Evolutionary conservation across 2,888 invertebrate genomes (phyloP).

Genomic region (Mystacides longicornis): DNA sequence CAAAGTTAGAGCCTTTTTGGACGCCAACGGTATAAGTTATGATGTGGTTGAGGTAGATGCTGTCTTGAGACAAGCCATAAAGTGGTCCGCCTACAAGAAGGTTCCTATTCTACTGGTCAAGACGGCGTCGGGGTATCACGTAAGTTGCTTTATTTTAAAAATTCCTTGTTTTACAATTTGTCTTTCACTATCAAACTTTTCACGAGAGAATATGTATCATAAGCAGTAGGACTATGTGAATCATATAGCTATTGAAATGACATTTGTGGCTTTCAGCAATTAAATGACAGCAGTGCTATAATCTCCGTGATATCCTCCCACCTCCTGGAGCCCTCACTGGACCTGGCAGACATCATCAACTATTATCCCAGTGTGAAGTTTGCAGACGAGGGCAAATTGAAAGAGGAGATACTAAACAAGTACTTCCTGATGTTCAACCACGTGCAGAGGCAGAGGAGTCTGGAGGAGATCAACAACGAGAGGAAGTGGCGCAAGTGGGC

Average conservation of each 20-base stretch:
- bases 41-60: constrained; percentile 97
- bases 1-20: constrained; percentile 84
- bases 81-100: constrained; percentile 91
- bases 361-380: constrained; percentile 69
- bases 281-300: constrained; percentile 92
- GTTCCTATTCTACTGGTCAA: constrained; percentile 84
- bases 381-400: constrained; percentile 60
- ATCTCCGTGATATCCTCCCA: constrained; percentile 80
- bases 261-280: constrained; percentile 52
- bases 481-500: constrained; percentile 95
- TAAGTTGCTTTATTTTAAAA: constrained; percentile 33
- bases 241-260: no score
- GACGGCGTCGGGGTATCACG: constrained; percentile 64
- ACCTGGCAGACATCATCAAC: constrained; percentile 62
- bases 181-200: background rate
- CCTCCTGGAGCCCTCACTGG: constrained; percentile 51
- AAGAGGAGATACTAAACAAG: constrained; percentile 74
- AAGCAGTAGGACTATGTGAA: no score
- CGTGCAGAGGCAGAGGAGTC: constrained; percentile 41
- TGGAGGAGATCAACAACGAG: constrained; percentile 62
- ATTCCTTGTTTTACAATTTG: background rate
- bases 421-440: constrained; percentile 75
- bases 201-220: background rate
- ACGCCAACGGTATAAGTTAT: constrained; percentile 89
- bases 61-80: constrained; percentile 81